These are phyloP conservation scores for Jaculus jaculus DNA, from an alignment of 2,113 vertebrate species.

Conservation along the genomic window DNA sequence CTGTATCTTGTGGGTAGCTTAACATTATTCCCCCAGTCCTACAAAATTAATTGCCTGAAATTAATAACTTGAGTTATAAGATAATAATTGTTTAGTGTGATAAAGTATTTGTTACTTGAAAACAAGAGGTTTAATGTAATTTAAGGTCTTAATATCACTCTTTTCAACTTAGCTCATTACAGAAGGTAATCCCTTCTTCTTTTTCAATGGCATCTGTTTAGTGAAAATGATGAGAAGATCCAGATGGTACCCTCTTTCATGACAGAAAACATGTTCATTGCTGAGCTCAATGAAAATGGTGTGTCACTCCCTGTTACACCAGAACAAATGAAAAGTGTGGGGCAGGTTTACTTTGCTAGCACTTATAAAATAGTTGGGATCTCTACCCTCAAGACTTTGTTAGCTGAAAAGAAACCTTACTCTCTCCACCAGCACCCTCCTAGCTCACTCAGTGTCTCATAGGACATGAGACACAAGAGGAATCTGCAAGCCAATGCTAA, in stretches of 20 bases:
- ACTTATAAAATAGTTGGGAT: not conserved
- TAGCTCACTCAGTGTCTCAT: not conserved
- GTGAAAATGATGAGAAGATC: not conserved
- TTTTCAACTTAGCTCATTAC: not conserved
- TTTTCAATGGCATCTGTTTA: not conserved
- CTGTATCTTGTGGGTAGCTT: not conserved
- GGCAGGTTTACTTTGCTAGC: not conserved
- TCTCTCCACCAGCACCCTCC: not conserved
- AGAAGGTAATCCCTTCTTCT: not conserved
- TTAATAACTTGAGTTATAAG: not conserved
- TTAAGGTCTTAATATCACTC: not conserved
- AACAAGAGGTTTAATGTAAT: not conserved
- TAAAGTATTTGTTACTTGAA: slow-evolving; percentile 2
- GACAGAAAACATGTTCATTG: not conserved
- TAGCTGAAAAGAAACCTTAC: not conserved
- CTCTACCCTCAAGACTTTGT: not conserved
- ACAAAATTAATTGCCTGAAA: too few relatives aligned
- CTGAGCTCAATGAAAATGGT: not conserved
- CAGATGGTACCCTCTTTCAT: not conserved
- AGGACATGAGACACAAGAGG: not conserved
- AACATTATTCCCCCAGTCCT: not conserved
- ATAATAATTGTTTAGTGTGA: not conserved
- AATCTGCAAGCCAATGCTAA: not conserved
- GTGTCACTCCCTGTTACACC: not conserved
- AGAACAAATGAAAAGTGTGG: not conserved